A percentile compares a stretch with the other conserved stretches of the same genome.
Evolutionary conservation across 2,797 vertebrate genomes (phyloP).

Genomic region (Masticophis lateralis): DNA sequence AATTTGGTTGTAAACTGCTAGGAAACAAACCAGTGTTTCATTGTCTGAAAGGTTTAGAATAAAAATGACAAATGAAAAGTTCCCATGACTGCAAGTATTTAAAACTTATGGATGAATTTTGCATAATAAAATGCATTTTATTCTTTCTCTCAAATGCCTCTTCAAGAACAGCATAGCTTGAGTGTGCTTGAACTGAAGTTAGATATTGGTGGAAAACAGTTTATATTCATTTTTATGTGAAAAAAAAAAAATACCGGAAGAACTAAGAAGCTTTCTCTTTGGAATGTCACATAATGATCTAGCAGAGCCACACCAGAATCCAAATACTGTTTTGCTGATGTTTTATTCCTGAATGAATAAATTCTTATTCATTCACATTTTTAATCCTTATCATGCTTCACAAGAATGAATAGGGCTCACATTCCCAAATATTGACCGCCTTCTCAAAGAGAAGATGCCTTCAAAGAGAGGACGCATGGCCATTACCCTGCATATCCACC

Average conservation of each 20-base stretch:
- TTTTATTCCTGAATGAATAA: not conserved
- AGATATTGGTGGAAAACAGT: not conserved
- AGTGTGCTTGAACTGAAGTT: not conserved
- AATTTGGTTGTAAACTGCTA: not conserved
- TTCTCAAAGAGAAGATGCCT: not conserved
- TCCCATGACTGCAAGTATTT: not conserved
- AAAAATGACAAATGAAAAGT: not conserved
- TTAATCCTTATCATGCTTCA: not conserved
- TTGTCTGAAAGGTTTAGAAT: not conserved
- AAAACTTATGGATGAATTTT: not conserved
- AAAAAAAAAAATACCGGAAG: not conserved
- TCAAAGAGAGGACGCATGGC: not conserved
- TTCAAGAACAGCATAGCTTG: not conserved
- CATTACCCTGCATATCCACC: not conserved
- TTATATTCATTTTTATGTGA: not conserved
- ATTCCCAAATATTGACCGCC: not conserved
- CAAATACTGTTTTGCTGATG: not conserved
- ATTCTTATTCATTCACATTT: not conserved
- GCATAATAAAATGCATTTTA: not conserved
- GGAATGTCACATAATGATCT: not conserved
- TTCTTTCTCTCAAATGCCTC: not conserved
- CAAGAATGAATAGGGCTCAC: not conserved
- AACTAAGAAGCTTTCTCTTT: not conserved
- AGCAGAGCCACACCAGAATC: not conserved
- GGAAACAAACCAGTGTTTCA: not conserved